phyloP scores from a whole-genome alignment of 2,113 vertebrate genomes.

The Agelaius tricolor region DNA sequence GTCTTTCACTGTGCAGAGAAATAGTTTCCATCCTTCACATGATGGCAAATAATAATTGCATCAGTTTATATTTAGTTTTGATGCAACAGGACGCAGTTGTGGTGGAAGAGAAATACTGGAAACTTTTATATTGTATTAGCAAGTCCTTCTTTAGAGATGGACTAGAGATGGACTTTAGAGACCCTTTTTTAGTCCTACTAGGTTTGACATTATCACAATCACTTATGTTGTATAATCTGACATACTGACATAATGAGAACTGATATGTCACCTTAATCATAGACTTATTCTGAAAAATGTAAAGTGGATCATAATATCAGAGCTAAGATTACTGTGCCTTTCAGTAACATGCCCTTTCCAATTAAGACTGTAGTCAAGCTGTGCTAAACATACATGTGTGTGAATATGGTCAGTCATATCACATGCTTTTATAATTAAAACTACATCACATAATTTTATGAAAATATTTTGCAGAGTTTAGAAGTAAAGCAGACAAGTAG shows the following conservation, averaged over 20 bases:
- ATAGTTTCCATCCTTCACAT: not conserved
- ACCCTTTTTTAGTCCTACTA: not conserved
- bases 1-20: not conserved
- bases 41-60: not conserved
- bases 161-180: no score
- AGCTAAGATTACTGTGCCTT: not conserved
- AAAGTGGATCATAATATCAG: not conserved
- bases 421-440: not conserved
- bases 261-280: conserved; percentile 13
- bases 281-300: conserved; percentile 12
- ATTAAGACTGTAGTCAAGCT: not conserved
- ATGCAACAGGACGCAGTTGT: not conserved
- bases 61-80: not conserved
- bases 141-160: not conserved
- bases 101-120: not conserved
- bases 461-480: not conserved
- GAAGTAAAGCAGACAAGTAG: not conserved
- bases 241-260: conserved; percentile 13
- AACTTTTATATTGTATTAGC: not conserved
- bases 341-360: not conserved
- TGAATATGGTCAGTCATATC: not conserved
- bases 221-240: not conserved
- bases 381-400: not conserved
- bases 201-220: not conserved
- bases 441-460: not conserved